A percentile compares a stretch with the other conserved stretches of the same genome.
Conservation (phyloP, 2,888 invertebrate species). For the Exocentrus adspersus region DNA sequence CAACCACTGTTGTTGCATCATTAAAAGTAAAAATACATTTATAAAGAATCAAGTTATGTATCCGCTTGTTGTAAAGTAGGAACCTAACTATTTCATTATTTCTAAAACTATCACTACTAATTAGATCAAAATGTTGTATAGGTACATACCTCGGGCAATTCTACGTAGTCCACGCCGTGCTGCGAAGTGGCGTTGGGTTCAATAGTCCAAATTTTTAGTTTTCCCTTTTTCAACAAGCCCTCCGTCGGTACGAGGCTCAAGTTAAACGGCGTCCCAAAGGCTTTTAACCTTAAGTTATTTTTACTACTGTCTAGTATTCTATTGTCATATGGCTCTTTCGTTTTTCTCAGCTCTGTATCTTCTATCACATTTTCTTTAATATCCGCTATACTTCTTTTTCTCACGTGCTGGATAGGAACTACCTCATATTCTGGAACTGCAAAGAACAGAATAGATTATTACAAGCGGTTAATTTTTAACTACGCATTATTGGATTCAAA, state of each 20-base stretch:
- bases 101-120: not conserved
- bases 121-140: not conserved
- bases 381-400: slow-evolving; percentile 56
- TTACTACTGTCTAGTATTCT: slow-evolving; percentile 57
- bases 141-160: slow-evolving; percentile 72
- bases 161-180: slow-evolving; percentile 82
- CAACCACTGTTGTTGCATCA: no score
- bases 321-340: slow-evolving; percentile 35
- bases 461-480: no score
- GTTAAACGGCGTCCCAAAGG: slow-evolving; percentile 81
- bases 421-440: slow-evolving; percentile 86
- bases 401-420: slow-evolving; percentile 77
- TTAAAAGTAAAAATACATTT: no score
- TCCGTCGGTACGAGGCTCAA: slow-evolving; percentile 79
- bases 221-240: slow-evolving; percentile 80
- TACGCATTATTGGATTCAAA: no score
- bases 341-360: slow-evolving; percentile 36
- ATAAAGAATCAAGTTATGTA: no score
- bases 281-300: slow-evolving; percentile 77
- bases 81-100: not conserved
- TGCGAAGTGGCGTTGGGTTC: slow-evolving; percentile 80
- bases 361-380: slow-evolving; percentile 58
- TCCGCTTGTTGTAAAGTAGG: no score
- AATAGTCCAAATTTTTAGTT: slow-evolving; percentile 84
- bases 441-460: slow-evolving; percentile 42